phyloP scores from a whole-genome alignment of 2,888 invertebrate genomes.

The Dynastes grantii region DNA sequence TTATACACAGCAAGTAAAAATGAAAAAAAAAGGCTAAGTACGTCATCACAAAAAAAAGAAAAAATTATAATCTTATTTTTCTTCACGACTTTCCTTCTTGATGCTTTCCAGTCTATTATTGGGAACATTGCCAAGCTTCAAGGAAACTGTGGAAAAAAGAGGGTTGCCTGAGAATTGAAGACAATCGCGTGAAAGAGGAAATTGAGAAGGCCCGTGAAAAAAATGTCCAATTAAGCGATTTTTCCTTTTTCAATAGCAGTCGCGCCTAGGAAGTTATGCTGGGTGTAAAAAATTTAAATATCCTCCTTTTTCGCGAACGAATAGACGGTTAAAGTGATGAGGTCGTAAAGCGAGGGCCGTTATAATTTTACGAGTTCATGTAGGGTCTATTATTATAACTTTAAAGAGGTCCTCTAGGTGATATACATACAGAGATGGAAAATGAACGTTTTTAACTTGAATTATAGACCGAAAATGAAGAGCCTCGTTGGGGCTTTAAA shows the following conservation, averaged over 20 bases:
- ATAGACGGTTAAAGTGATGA: constrained; percentile 1
- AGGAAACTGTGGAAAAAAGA: neutral
- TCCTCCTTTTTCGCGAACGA: neutral
- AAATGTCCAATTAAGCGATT: constrained; percentile 9
- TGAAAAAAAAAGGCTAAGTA: neutral
- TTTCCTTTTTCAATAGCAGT: neutral
- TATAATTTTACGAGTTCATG: constrained; percentile 9
- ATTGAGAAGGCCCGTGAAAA: neutral
- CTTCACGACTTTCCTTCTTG: neutral
- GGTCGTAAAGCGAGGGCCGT: constrained; percentile 20
- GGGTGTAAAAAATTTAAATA: constrained; percentile 17
- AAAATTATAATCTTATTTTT: neutral
- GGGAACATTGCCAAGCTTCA: neutral
- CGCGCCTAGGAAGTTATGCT: constrained; percentile 5
- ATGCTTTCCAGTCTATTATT: too few species aligned
- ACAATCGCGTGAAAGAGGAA: neutral
- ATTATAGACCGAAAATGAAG: too few species aligned
- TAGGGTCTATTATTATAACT: too few species aligned
- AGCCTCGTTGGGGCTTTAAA: too few species aligned
- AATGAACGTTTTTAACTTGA: too few species aligned
- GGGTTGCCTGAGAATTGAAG: too few species aligned
- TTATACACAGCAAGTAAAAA: neutral
- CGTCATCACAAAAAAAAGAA: neutral
- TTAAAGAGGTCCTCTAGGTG: too few species aligned
- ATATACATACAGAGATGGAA: too few species aligned